Conservation (phyloP, 2,797 vertebrate genomes). For the Epinephelus malabaricus region DNA sequence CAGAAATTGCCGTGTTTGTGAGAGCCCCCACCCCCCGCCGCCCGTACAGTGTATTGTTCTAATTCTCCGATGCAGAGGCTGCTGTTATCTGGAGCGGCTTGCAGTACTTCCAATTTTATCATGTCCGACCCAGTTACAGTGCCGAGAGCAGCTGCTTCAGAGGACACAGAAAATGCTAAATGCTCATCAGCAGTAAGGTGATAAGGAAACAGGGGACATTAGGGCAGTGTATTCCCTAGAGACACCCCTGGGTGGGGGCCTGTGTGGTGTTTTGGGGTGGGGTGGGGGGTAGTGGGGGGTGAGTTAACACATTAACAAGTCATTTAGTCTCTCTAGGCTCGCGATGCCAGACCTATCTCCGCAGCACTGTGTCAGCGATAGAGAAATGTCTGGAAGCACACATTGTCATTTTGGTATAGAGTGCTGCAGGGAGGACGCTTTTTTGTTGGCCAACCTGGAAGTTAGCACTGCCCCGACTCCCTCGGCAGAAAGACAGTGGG, state of each 20-base stretch:
- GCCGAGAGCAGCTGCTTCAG: constrained; percentile 63
- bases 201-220: constrained; percentile 43
- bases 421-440: too few relatives aligned
- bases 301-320: too few relatives aligned
- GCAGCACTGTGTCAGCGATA: too few relatives aligned
- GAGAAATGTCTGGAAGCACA: too few relatives aligned
- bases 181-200: constrained; percentile 51
- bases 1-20: constrained; percentile 16
- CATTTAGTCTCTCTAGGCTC: too few relatives aligned
- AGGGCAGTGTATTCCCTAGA: constrained; percentile 27
- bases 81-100: constrained; percentile 70
- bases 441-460: too few relatives aligned
- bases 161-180: constrained; percentile 51
- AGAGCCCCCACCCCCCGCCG: constrained; percentile 16
- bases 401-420: too few relatives aligned
- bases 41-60: constrained; percentile 36
- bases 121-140: constrained; percentile 75
- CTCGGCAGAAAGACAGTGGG: too few relatives aligned
- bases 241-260: constrained; percentile 6
- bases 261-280: neutral
- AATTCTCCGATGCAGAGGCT: constrained; percentile 47
- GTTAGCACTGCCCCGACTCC: too few relatives aligned
- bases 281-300: neutral
- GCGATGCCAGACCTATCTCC: too few relatives aligned
- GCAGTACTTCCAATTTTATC: constrained; percentile 75